Evolutionary conservation across 2,113 vertebrate genomes (phyloP).

Genomic region (Egretta garzetta): DNA sequence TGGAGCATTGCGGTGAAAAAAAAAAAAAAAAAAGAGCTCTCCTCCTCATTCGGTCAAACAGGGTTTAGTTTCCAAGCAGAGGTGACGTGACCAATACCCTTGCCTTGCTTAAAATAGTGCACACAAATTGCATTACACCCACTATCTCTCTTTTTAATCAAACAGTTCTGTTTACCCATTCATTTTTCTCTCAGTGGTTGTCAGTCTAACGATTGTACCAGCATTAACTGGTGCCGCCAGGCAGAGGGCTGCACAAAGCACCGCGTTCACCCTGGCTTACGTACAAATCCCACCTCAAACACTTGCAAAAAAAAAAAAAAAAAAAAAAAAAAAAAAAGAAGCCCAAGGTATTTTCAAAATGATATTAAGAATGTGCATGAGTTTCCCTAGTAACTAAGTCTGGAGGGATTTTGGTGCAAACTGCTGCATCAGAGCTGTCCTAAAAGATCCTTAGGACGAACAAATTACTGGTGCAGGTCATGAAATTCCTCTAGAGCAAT

Average conservation of each 20-base stretch:
- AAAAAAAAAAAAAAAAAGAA: background rate
- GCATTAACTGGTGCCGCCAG: background rate
- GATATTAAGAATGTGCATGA: accelerated
- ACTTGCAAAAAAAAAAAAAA: background rate
- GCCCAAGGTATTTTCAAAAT: background rate
- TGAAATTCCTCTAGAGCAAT: background rate
- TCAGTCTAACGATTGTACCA: background rate
- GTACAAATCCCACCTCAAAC: background rate
- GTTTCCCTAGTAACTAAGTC: background rate
- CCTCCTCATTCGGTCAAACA: background rate
- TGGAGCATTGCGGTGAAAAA: background rate
- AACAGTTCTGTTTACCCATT: slow-evolving; percentile 30
- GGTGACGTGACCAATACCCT: background rate
- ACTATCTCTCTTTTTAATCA: background rate
- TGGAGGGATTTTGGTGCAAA: background rate
- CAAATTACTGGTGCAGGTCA: background rate
- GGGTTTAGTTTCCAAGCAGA: background rate
- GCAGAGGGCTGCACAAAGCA: background rate
- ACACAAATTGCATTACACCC: background rate
- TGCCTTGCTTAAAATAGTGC: background rate
- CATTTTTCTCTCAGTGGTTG: background rate
- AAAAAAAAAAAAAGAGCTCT: background rate
- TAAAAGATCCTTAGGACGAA: background rate
- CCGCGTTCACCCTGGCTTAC: background rate
- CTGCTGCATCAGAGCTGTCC: background rate